Evolutionary conservation across 2,113 vertebrate genomes (phyloP).

Genomic region (Menidia beryllina): DNA sequence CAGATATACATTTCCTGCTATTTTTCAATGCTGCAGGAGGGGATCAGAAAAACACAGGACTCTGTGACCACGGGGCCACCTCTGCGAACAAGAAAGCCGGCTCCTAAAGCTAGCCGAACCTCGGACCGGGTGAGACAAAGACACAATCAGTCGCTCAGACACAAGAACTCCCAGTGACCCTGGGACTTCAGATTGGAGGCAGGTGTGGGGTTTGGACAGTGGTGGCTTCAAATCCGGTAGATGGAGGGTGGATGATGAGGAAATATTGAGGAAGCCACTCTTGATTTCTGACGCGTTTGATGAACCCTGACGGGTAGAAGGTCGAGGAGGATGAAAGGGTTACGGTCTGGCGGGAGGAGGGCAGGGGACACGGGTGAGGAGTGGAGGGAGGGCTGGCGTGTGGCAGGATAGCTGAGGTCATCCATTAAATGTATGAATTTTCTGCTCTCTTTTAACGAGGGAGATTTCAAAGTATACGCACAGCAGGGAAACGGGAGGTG

Average conservation of each 20-base stretch:
- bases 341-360: conserved; percentile 40
- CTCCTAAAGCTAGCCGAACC: conserved; percentile 57
- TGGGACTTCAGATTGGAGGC: conserved; percentile 40
- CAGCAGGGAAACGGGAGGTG: conserved; percentile 17
- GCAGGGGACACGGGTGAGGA: conserved; percentile 3
- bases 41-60: conserved; percentile 74
- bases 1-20: conserved; percentile 85
- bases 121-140: conserved; percentile 53
- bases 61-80: conserved; percentile 61
- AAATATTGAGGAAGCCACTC: conserved; percentile 77
- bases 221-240: conserved; percentile 42
- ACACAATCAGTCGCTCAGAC: conserved; percentile 51
- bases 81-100: conserved; percentile 37
- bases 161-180: conserved; percentile 60
- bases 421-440: conserved; percentile 74
- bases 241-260: conserved; percentile 52
- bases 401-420: conserved; percentile 71
- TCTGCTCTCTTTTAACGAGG: conserved; percentile 60
- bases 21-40: conserved; percentile 77
- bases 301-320: conserved; percentile 71
- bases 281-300: conserved; percentile 80
- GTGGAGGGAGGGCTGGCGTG: conserved; percentile 53
- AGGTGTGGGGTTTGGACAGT: conserved; percentile 27
- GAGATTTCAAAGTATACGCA: conserved; percentile 34
- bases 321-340: conserved; percentile 70